These are phyloP conservation scores for Heliothis virescens DNA, from an alignment of 1,140 invertebrate species.

Conservation along the genomic window DNA sequence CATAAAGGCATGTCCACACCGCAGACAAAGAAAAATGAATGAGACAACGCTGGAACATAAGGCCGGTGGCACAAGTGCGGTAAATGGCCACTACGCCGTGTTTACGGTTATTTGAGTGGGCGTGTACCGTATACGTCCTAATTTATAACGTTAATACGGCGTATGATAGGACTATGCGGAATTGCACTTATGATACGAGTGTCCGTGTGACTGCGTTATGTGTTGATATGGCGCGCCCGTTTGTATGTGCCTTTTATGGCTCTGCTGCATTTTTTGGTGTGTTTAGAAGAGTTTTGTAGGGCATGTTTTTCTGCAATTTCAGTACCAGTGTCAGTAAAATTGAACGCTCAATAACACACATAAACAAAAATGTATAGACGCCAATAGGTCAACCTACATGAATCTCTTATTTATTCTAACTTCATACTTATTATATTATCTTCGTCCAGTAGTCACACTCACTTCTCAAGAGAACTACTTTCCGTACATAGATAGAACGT, in stretches of 20 bases:
- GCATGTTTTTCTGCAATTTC: neutral
- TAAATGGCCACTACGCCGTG: conserved; percentile 72
- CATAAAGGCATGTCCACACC: conserved; percentile 31
- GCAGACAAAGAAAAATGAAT: conserved; percentile 67
- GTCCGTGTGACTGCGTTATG: conserved; percentile 11
- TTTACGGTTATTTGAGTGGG: conserved; percentile 83
- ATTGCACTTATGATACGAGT: conserved; percentile 13
- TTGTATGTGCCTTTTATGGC: neutral
- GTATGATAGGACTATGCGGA: conserved; percentile 63
- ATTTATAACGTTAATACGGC: conserved; percentile 83
- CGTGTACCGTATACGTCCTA: conserved; percentile 77
- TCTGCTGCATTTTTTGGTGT: neutral
- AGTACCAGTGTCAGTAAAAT: too few relatives aligned
- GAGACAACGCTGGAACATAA: conserved; percentile 63
- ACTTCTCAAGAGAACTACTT: too few relatives aligned
- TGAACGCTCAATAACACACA: too few relatives aligned
- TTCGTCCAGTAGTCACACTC: too few relatives aligned
- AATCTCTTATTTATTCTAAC: too few relatives aligned
- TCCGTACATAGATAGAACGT: too few relatives aligned
- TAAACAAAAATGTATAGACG: too few relatives aligned
- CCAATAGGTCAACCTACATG: too few relatives aligned
- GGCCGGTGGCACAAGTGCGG: conserved; percentile 68
- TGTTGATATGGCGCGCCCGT: conserved; percentile 1
- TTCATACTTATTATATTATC: too few relatives aligned
- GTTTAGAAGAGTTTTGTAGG: neutral